phyloP scores from a whole-genome alignment of 2,888 invertebrate genomes.

The Zygaena filipendulae region DNA sequence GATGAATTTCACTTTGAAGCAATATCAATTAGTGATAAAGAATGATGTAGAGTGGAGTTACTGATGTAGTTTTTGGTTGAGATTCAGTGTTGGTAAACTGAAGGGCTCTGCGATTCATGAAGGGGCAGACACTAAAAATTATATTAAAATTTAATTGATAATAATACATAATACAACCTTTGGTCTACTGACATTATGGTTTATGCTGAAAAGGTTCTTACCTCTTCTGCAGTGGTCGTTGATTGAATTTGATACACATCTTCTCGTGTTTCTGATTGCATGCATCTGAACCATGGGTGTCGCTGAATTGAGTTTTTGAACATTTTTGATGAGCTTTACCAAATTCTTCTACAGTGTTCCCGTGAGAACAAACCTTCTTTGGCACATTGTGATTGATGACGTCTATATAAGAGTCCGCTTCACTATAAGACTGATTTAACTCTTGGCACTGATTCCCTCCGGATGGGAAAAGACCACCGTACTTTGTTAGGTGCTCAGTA shows the following conservation, averaged over 20 bases:
- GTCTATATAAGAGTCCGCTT: slow-evolving; percentile 58
- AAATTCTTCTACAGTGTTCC: slow-evolving; percentile 57
- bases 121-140: too few relatives aligned
- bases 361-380: slow-evolving; percentile 56
- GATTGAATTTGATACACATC: slow-evolving; percentile 63
- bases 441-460: slow-evolving; percentile 60
- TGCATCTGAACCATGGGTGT: slow-evolving; percentile 27
- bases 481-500: slow-evolving; percentile 61
- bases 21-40: too few relatives aligned
- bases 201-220: too few relatives aligned
- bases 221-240: slow-evolving; percentile 57
- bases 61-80: too few relatives aligned
- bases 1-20: too few relatives aligned
- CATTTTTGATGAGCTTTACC: slow-evolving; percentile 64
- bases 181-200: too few relatives aligned
- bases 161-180: too few relatives aligned
- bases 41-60: too few relatives aligned
- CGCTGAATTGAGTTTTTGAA: slow-evolving; percentile 46
- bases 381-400: slow-evolving; percentile 43
- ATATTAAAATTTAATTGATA: too few relatives aligned
- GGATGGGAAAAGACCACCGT: slow-evolving; percentile 58
- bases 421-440: slow-evolving; percentile 57
- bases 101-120: too few relatives aligned
- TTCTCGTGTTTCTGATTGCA: slow-evolving; percentile 57
- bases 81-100: too few relatives aligned